Conservation (phyloP, 2,797 vertebrate genomes). For the Alfaro cultratus region DNA sequence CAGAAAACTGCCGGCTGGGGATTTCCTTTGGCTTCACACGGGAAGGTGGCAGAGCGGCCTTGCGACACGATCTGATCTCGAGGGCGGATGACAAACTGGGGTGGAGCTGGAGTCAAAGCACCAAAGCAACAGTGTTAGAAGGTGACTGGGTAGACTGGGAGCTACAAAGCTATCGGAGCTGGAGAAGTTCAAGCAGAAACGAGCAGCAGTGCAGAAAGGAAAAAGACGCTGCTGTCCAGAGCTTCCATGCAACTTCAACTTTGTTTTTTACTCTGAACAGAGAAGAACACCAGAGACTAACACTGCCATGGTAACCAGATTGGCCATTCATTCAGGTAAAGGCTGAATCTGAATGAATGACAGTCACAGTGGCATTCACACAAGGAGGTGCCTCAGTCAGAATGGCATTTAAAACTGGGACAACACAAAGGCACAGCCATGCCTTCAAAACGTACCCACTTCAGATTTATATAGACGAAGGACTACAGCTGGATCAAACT, state of each 20-base stretch:
- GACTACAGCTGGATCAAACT: constrained; percentile 29
- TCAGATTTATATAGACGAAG: constrained; percentile 39
- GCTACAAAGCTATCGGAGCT: constrained; percentile 15
- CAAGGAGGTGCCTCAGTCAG: constrained; percentile 53
- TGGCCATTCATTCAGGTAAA: constrained; percentile 80
- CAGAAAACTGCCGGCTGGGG: constrained; percentile 98
- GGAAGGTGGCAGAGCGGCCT: constrained; percentile 93
- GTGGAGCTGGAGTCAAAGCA: constrained; percentile 86
- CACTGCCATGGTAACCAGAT: constrained; percentile 67
- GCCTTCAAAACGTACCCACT: constrained; percentile 42
- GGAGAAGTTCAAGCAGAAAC: constrained; percentile 65
- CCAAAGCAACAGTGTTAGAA: constrained; percentile 40
- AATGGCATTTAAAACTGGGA: constrained; percentile 52
- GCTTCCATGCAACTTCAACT: constrained; percentile 75
- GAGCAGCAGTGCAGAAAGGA: constrained; percentile 56
- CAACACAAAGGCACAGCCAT: constrained; percentile 65
- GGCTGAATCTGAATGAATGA: constrained; percentile 79
- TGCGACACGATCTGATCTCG: constrained; percentile 98
- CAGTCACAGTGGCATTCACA: constrained; percentile 70
- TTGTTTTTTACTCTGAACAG: constrained; percentile 47
- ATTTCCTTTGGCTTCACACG: constrained; percentile 98
- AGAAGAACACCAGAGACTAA: constrained; percentile 55
- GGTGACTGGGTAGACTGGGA: background rate
- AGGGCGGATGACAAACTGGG: constrained; percentile 97
- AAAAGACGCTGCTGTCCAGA: constrained; percentile 58